These are phyloP conservation scores for Hyles vespertilio DNA, from an alignment of 1,140 invertebrate species.

Conservation along the genomic window DNA sequence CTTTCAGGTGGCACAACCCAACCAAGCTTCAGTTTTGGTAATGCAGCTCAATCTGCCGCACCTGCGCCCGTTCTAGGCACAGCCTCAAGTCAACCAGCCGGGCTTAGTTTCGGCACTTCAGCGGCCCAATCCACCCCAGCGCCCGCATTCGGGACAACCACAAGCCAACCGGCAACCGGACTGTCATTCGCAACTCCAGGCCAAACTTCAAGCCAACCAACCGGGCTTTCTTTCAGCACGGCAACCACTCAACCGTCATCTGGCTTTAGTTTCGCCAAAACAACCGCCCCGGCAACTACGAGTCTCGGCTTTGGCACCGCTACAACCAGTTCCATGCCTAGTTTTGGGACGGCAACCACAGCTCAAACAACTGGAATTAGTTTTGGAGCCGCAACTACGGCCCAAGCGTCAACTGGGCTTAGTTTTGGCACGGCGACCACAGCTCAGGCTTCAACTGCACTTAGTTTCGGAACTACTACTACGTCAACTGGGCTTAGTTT, in stretches of 20 bases:
- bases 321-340: background rate
- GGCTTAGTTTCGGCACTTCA: conserved; percentile 6
- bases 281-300: background rate
- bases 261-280: no score
- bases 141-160: conserved; percentile 11
- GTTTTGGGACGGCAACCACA: background rate
- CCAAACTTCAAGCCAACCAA: background rate
- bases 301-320: background rate
- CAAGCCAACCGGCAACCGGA: conserved; percentile 5
- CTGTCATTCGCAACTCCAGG: background rate
- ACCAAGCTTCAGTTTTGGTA: conserved; percentile 10
- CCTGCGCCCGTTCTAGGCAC: conserved; percentile 2
- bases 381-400: conserved; percentile 9
- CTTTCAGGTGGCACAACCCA: background rate
- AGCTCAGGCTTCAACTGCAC: conserved; percentile 15
- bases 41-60: background rate
- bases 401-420: conserved; percentile 29
- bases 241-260: background rate
- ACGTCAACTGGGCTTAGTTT: conserved; percentile 14
- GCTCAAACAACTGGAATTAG: conserved; percentile 7
- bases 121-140: background rate
- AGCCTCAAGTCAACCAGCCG: conserved; percentile 1
- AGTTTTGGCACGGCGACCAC: conserved; percentile 37
- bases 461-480: conserved; percentile 30
- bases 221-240: background rate